These are phyloP conservation scores for Etheostoma nigrum DNA, from an alignment of 2,797 vertebrate genomes.

Conservation along the genomic window DNA sequence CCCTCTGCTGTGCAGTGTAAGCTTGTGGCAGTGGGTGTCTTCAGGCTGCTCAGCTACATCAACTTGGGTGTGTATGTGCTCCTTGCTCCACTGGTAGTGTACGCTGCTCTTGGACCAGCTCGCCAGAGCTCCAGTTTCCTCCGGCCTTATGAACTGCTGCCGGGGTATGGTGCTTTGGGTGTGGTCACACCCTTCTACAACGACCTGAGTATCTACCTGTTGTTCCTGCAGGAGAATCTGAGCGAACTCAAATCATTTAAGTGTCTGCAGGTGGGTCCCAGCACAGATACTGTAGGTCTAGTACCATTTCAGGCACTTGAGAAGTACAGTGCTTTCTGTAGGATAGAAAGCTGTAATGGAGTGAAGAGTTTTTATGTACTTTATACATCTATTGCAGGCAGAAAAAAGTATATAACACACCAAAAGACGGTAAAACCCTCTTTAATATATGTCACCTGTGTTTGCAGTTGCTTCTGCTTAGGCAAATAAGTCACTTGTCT, in stretches of 20 bases:
- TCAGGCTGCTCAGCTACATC: slow-evolving; percentile 94
- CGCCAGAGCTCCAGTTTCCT: slow-evolving; percentile 88
- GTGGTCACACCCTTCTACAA: slow-evolving; percentile 87
- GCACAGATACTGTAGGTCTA: not conserved
- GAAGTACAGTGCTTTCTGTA: too few relatives aligned
- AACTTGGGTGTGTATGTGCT: slow-evolving; percentile 90
- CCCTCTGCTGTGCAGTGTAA: slow-evolving; percentile 92
- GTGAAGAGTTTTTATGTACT: too few relatives aligned
- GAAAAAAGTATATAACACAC: too few relatives aligned
- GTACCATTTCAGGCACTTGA: too few relatives aligned
- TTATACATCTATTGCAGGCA: too few relatives aligned
- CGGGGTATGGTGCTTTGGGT: slow-evolving; percentile 89
- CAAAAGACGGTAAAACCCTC: too few relatives aligned
- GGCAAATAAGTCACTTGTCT: not conserved
- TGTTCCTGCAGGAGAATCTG: slow-evolving; percentile 95
- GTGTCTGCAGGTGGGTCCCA: slow-evolving; percentile 87
- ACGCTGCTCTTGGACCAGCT: slow-evolving; percentile 87
- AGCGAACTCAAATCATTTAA: slow-evolving; percentile 96
- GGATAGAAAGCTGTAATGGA: too few relatives aligned
- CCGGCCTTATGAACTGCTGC: slow-evolving; percentile 91
- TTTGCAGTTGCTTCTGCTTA: not conserved
- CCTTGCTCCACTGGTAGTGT: slow-evolving; percentile 88
- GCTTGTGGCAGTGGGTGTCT: slow-evolving; percentile 93
- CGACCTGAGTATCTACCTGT: slow-evolving; percentile 94
- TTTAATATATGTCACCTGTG: not conserved